Evolutionary conservation across 1,140 invertebrate species (phyloP), one percentile per base, ranked within the genome.

Genomic region (Heliconius hewitsoni): DNA sequence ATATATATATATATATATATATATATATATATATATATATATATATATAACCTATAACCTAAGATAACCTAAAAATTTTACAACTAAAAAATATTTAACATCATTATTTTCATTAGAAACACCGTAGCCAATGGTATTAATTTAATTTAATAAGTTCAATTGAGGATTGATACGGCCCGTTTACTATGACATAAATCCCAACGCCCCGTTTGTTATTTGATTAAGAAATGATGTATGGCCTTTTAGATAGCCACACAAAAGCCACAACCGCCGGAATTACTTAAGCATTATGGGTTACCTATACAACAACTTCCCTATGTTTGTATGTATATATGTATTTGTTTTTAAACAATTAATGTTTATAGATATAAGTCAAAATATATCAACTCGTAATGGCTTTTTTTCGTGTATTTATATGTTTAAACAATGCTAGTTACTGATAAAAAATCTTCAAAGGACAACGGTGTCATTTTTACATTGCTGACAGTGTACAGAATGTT

Each of bases 121-220:
- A 78, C 74, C 50, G 84, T 81, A 84, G 79, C 82, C 79, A 84
- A 85, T 85, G 76, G 70, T 83, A 83, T 89, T 86, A 89, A 91
- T 91, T 90, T 73, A 87, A 89, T 92, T 89, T 87, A 92, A 92
- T 91, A 91, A 90, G 90, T 91, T 89, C 89, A 93, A 92, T 89
- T 93, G 89, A 76, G 83, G 86, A 85, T 91, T 91, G 92, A 91
- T 90, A 90, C 86, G 87, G 86, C 72, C 88, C 78, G 91, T 86
- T 91, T 86, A 79, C 78, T 82, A 71, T 82, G 83, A 84, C 85
- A 87, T 83, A 91, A 91, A 92, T 92, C 86, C 86, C 81, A 84
- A 83, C 83, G 73, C 82, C 79, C 83, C 79, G 75, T 84, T 86
- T 80, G 78, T 89, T 85, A 83, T 90, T 87, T 86, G 84, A 88